phyloP scores from a whole-genome alignment of 2,113 vertebrate species.

The Gavialis gangeticus region DNA sequence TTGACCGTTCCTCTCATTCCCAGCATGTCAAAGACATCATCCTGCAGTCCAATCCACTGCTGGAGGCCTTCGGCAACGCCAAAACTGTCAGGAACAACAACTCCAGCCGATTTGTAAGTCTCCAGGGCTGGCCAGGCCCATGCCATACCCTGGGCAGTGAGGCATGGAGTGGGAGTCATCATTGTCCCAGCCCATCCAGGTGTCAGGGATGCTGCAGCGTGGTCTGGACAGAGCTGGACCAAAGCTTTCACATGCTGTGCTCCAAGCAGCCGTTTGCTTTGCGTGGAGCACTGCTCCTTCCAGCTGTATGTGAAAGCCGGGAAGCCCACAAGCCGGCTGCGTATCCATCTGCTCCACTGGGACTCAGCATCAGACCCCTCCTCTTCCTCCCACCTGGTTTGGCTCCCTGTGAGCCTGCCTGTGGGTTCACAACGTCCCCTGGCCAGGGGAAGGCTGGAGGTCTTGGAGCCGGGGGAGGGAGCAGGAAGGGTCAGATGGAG shows the following conservation, averaged over 20 bases:
- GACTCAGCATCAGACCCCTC: neutral
- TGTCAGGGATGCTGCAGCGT: neutral
- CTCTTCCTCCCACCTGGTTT: neutral
- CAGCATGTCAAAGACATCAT: slow-evolving; percentile 98
- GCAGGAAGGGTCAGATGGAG: neutral
- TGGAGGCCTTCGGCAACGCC: slow-evolving; percentile 96
- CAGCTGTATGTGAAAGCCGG: neutral
- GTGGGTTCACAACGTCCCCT: neutral
- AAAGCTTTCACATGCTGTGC: neutral
- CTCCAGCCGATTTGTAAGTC: slow-evolving; percentile 96
- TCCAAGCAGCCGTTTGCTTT: neutral
- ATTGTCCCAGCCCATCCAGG: neutral
- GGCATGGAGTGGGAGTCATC: neutral
- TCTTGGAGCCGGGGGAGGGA: neutral
- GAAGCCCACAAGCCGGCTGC: neutral
- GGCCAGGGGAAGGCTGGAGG: neutral
- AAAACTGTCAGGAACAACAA: slow-evolving; percentile 98
- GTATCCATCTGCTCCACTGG: neutral
- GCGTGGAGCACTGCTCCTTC: neutral
- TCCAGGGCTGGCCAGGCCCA: accelerated
- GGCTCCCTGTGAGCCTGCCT: neutral
- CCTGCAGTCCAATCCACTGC: slow-evolving; percentile 94
- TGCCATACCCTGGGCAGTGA: neutral
- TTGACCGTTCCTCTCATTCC: neutral
- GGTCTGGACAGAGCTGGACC: neutral